phyloP scores from a whole-genome alignment of 2,888 invertebrate species.

The Lasioglossum lativentre region DNA sequence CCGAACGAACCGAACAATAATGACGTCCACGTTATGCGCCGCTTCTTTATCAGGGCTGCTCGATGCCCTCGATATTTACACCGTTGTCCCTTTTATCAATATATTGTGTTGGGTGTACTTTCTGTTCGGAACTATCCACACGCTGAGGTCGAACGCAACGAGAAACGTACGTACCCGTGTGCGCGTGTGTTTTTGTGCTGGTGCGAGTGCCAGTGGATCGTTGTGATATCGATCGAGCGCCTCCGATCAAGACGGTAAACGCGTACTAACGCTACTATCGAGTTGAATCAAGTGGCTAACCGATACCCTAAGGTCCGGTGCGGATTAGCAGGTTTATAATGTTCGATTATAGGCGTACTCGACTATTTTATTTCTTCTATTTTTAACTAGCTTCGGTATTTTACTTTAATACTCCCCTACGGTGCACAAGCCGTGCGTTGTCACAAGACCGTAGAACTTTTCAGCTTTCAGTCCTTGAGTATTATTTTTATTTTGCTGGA shows the following conservation, averaged over 20 bases:
- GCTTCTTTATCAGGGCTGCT: constrained; percentile 39
- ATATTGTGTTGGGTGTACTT: constrained; percentile 53
- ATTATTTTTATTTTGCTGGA: not conserved
- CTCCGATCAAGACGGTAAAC: not conserved
- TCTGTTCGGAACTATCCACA: constrained; percentile 50
- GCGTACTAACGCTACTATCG: not conserved
- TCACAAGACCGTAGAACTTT: not conserved
- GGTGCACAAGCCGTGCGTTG: not conserved
- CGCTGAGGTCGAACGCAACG: constrained; percentile 40
- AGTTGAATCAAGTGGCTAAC: not conserved
- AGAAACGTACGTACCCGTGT: constrained; percentile 55
- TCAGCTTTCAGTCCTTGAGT: not conserved
- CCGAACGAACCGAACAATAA: constrained; percentile 13
- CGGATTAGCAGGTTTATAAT: not conserved
- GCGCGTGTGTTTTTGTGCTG: not conserved
- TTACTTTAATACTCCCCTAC: not conserved
- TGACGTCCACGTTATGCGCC: constrained; percentile 28
- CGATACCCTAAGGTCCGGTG: not conserved
- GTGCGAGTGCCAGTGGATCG: not conserved
- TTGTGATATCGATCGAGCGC: not conserved
- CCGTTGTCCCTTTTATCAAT: constrained; percentile 51
- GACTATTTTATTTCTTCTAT: not conserved
- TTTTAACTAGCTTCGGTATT: not conserved
- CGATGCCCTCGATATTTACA: constrained; percentile 41
- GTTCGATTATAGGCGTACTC: not conserved